A percentile compares a stretch with the other conserved stretches of the same genome.
These are phyloP conservation scores for Semicossyphus pulcher DNA, from an alignment of 2,113 vertebrate species.

Conservation along the genomic window DNA sequence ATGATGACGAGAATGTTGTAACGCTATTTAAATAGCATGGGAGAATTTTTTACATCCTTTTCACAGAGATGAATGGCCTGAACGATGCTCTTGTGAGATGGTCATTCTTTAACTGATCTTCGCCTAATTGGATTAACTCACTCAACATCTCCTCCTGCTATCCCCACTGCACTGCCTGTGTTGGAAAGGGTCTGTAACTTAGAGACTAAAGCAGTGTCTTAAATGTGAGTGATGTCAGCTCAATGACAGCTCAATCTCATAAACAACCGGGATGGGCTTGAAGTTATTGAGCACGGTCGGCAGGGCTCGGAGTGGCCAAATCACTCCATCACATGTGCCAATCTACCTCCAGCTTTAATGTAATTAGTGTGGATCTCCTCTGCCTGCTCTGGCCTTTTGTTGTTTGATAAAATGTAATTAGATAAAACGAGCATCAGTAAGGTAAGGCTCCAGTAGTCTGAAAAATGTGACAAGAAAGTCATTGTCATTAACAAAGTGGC, in stretches of 20 bases:
- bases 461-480: slow-evolving; percentile 68
- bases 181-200: slow-evolving; percentile 29
- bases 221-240: slow-evolving; percentile 64
- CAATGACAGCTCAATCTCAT: slow-evolving; percentile 73
- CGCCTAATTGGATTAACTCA: slow-evolving; percentile 37
- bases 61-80: neutral
- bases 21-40: slow-evolving; percentile 26
- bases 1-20: no score
- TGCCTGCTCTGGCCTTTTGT: slow-evolving; percentile 67
- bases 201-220: slow-evolving; percentile 35
- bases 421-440: slow-evolving; percentile 65
- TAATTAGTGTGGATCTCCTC: slow-evolving; percentile 75
- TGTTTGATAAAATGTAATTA: slow-evolving; percentile 77
- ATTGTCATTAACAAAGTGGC: slow-evolving; percentile 64
- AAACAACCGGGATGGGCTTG: slow-evolving; percentile 67
- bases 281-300: slow-evolving; percentile 61
- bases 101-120: slow-evolving; percentile 28
- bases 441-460: slow-evolving; percentile 38
- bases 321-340: slow-evolving; percentile 74
- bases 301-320: slow-evolving; percentile 46
- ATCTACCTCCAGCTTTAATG: slow-evolving; percentile 70
- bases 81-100: slow-evolving; percentile 8
- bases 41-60: slow-evolving; percentile 16
- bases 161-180: neutral
- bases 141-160: slow-evolving; percentile 15